A percentile compares a stretch with the other conserved stretches of the same genome.
phyloP scores from a whole-genome alignment of 2,797 vertebrate species.

The Rhynchonycteris naso region DNA sequence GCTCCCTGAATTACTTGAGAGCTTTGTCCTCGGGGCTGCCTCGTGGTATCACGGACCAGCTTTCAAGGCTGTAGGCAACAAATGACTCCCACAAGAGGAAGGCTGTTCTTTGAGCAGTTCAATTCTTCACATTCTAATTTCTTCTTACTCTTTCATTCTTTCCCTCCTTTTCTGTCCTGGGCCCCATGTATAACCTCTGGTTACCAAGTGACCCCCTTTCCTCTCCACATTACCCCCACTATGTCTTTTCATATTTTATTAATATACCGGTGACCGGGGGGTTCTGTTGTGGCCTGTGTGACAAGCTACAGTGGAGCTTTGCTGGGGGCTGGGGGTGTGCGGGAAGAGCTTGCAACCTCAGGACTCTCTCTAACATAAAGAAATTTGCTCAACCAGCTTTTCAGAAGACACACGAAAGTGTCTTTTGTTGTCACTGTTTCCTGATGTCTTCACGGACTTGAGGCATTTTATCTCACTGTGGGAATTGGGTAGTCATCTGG shows the following conservation, averaged over 20 bases:
- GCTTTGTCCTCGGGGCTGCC: neutral
- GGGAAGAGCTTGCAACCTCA: neutral
- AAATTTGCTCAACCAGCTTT: neutral
- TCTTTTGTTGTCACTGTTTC: neutral
- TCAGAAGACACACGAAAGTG: neutral
- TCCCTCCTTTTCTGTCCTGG: neutral
- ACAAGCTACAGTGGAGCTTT: neutral
- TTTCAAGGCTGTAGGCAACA: neutral
- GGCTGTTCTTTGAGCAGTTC: neutral
- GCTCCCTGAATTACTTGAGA: neutral
- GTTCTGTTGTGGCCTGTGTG: neutral
- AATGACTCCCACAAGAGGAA: neutral
- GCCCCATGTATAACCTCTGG: neutral
- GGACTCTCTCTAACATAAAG: neutral
- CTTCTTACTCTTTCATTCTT: neutral
- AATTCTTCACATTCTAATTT: neutral
- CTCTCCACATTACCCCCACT: neutral
- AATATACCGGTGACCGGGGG: neutral
- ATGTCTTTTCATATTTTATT: neutral
- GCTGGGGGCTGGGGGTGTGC: neutral
- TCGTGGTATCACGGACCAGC: neutral
- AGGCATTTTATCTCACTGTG: neutral
- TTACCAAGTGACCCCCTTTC: neutral
- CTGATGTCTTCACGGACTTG: neutral
- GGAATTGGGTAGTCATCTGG: constrained; percentile 38